Evolutionary conservation across 2,888 invertebrate genomes (phyloP).

Genomic region (Anorthoa munda): DNA sequence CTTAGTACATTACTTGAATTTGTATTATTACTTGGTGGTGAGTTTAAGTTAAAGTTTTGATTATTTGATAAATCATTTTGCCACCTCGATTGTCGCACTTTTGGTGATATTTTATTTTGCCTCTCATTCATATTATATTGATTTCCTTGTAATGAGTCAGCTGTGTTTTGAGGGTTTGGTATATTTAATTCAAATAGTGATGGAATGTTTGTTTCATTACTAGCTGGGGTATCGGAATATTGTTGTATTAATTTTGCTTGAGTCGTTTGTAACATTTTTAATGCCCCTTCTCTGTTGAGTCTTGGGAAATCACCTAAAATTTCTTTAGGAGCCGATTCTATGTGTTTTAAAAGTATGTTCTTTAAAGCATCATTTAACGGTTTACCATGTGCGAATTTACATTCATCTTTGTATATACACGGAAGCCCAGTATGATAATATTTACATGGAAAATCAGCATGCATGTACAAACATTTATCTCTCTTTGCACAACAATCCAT

Average conservation of each 20-base stretch:
- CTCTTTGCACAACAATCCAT: conserved; percentile 98
- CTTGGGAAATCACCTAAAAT: conserved; percentile 97
- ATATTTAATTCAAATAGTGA: conserved; percentile 89
- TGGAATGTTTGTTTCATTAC: conserved; percentile 83
- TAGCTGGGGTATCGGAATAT: conserved; percentile 79
- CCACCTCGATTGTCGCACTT: conserved; percentile 89
- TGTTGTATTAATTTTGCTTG: conserved; percentile 87
- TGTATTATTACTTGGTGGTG: conserved; percentile 78
- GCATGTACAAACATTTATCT: conserved; percentile 98
- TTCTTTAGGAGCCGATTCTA: conserved; percentile 97
- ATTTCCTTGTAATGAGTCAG: conserved; percentile 74
- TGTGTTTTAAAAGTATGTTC: conserved; percentile 93
- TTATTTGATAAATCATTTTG: conserved; percentile 84
- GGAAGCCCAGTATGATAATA: conserved; percentile 98
- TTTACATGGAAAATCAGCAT: conserved; percentile 99
- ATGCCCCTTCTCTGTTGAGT: conserved; percentile 94
- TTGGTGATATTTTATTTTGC: conserved; percentile 85
- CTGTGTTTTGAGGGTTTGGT: conserved; percentile 81
- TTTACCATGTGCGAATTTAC: conserved; percentile 98
- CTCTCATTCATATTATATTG: conserved; percentile 81
- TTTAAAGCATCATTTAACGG: conserved; percentile 95
- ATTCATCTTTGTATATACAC: conserved; percentile 95
- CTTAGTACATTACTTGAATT: conserved; percentile 86
- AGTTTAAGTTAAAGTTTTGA: conserved; percentile 76
- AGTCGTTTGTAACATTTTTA: conserved; percentile 89